Evolutionary conservation across 2,113 vertebrate genomes (phyloP).

Genomic region (Bubo blakistoni): DNA sequence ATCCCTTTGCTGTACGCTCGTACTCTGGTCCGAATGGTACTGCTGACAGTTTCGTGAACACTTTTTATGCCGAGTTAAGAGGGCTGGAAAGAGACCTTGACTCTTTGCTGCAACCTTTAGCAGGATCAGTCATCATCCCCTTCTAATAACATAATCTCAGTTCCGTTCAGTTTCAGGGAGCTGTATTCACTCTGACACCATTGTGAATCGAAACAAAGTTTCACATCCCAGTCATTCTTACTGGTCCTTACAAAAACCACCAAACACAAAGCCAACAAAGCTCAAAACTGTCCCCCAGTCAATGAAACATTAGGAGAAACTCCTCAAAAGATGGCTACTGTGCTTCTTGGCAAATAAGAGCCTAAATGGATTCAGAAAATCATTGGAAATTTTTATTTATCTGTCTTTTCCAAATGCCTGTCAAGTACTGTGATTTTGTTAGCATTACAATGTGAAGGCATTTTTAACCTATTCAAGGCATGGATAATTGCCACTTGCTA

Average conservation of each 20-base stretch:
- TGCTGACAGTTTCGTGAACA: background rate
- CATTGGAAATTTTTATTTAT: background rate
- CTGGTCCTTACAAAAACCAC: background rate
- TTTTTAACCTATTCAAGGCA: background rate
- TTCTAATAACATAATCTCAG: background rate
- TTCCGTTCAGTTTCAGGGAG: background rate
- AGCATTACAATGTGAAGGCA: background rate
- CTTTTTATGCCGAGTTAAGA: background rate
- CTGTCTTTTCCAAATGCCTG: background rate
- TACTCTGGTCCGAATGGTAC: background rate
- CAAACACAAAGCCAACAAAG: background rate
- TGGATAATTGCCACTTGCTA: background rate
- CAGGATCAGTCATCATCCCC: background rate
- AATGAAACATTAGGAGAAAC: background rate
- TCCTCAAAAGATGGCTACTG: background rate
- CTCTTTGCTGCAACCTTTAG: background rate
- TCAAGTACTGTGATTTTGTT: background rate
- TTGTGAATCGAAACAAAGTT: background rate
- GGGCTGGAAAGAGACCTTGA: background rate
- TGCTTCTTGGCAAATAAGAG: background rate
- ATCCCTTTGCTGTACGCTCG: background rate
- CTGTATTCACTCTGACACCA: background rate
- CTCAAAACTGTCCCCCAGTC: background rate
- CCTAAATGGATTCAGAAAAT: background rate
- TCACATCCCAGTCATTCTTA: background rate